Evolutionary conservation across 2,113 vertebrate genomes (phyloP).

Genomic region (Anthoscopus minutus): DNA sequence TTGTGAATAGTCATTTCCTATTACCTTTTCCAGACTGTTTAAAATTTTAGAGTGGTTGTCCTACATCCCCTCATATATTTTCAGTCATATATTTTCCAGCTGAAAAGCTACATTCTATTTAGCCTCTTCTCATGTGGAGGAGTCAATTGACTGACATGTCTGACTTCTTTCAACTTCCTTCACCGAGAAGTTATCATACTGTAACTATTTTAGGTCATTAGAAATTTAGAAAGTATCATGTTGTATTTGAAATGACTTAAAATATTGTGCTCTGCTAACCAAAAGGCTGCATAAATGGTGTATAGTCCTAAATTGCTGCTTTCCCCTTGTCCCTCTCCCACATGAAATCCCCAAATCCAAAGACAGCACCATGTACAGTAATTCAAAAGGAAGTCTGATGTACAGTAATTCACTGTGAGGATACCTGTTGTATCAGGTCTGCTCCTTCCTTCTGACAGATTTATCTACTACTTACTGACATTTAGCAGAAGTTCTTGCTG

Average conservation of each 20-base stretch:
- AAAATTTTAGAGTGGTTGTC: background rate
- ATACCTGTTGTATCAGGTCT: background rate
- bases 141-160: background rate
- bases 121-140: background rate
- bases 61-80: background rate
- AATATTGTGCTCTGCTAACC: background rate
- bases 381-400: background rate
- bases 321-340: accelerated
- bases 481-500: background rate
- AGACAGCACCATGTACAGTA: background rate
- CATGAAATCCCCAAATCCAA: background rate
- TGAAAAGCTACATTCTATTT: background rate
- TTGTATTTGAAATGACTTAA: background rate
- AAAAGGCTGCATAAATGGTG: background rate
- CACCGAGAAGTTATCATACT: background rate
- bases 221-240: background rate
- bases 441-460: background rate
- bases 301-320: background rate
- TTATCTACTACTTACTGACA: background rate
- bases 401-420: background rate
- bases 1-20: constrained; percentile 25
- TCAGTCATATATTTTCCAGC: background rate
- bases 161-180: background rate
- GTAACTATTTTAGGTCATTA: background rate
- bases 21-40: constrained; percentile 25